Percentiles rank a stretch among this genome's conserved stretches.
Conservation (phyloP, 2,797 vertebrate genomes). For the Prunella strophiata region DNA sequence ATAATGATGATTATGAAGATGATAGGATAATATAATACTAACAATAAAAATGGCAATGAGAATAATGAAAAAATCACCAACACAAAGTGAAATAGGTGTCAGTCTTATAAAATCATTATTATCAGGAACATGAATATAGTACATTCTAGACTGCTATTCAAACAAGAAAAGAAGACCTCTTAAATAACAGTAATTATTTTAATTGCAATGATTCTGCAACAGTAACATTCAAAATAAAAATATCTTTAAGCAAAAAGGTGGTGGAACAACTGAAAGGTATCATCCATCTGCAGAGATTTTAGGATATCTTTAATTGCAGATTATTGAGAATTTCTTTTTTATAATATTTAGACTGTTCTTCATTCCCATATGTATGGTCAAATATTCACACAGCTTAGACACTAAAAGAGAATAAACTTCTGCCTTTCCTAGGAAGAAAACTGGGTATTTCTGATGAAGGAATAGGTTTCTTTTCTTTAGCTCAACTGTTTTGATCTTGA, state of each 20-base stretch:
- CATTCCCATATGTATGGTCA: neutral
- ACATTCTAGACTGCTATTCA: neutral
- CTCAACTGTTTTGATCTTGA: neutral
- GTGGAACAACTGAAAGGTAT: neutral
- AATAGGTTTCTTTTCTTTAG: neutral
- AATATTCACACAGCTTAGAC: neutral
- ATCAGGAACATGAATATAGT: neutral
- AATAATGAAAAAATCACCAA: neutral
- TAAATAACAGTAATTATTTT: neutral
- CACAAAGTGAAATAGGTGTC: neutral
- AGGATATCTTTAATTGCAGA: neutral
- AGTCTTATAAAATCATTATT: neutral
- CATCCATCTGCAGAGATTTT: neutral
- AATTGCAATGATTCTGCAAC: neutral
- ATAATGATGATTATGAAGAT: neutral
- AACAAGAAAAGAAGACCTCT: neutral
- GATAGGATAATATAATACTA: neutral
- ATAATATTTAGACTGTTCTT: neutral
- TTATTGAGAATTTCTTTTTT: neutral
- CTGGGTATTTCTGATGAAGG: neutral
- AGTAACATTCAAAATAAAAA: neutral
- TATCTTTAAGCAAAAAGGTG: neutral
- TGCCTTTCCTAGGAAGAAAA: neutral
- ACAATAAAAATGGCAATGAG: neutral
- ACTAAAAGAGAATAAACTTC: neutral